These are phyloP conservation scores for Euphydryas editha DNA, from an alignment of 2,888 invertebrate species.

Conservation along the genomic window DNA sequence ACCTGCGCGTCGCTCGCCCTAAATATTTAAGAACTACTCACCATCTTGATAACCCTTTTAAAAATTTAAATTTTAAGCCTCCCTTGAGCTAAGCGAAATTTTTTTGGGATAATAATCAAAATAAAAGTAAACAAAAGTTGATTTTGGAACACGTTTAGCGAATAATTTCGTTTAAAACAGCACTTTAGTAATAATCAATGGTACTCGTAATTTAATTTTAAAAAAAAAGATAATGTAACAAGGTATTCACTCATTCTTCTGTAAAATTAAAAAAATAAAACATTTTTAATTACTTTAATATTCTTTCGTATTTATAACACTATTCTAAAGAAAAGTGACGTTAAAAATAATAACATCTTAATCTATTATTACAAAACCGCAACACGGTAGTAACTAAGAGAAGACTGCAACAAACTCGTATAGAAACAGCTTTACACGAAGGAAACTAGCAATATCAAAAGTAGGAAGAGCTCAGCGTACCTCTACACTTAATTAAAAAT, in stretches of 20 bases:
- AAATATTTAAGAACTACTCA: conserved; percentile 43
- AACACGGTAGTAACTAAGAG: conserved; percentile 24
- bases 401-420: conserved; percentile 41
- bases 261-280: too few species aligned
- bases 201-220: too few species aligned
- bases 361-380: conserved; percentile 2
- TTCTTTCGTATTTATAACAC: too few species aligned
- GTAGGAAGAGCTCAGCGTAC: conserved; percentile 53
- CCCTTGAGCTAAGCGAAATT: conserved; percentile 32
- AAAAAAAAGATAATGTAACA: neutral
- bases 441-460: conserved; percentile 57
- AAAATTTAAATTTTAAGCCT: conserved; percentile 42
- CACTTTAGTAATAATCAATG: neutral
- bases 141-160: neutral
- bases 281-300: neutral
- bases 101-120: conserved; percentile 23
- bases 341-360: neutral
- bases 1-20: conserved; percentile 35
- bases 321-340: neutral
- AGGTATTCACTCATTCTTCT: neutral
- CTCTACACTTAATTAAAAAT: conserved; percentile 75
- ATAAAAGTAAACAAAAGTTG: conserved; percentile 13
- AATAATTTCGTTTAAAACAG: neutral
- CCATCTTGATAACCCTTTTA: conserved; percentile 45
- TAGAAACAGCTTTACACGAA: conserved; percentile 46